Conservation (phyloP, 2,113 vertebrate genomes). For the Ginglymostoma cirratum region DNA sequence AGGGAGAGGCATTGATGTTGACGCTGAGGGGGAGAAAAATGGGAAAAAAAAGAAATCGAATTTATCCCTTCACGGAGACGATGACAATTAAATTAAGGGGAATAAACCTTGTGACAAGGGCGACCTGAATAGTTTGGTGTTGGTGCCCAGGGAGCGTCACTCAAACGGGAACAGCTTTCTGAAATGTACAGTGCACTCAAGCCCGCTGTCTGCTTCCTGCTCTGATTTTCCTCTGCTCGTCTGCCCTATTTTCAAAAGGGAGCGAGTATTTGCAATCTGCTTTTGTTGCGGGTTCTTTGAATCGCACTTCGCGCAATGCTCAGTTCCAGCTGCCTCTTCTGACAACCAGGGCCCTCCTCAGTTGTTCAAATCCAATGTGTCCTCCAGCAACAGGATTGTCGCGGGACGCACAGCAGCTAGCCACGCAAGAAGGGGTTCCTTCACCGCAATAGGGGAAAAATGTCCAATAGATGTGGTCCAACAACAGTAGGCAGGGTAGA, state of each 20-base stretch:
- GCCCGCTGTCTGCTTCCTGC: neutral
- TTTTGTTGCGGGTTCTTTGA: neutral
- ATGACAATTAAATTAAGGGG: neutral
- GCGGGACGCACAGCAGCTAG: no score
- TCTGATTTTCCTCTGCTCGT: neutral
- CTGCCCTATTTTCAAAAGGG: neutral
- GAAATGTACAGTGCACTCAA: neutral
- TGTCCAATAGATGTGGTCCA: no score
- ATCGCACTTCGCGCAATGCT: no score
- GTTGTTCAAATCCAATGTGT: no score
- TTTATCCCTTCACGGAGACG: neutral
- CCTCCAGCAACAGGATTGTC: no score
- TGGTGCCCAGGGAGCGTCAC: neutral
- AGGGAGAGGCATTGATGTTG: neutral
- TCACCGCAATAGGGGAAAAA: neutral
- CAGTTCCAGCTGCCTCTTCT: no score
- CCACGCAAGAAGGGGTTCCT: no score
- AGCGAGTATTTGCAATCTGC: neutral
- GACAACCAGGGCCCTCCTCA: no score
- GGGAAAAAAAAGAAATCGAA: no score
- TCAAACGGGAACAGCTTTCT: neutral
- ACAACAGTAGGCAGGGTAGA: no score
- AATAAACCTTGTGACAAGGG: neutral
- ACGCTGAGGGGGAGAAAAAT: neutral
- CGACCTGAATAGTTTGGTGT: neutral